Evolutionary conservation across 2,797 vertebrate genomes (phyloP), one percentile per base, ranked within the genome.

Genomic region (Tokudaia tokunoshimensis): DNA sequence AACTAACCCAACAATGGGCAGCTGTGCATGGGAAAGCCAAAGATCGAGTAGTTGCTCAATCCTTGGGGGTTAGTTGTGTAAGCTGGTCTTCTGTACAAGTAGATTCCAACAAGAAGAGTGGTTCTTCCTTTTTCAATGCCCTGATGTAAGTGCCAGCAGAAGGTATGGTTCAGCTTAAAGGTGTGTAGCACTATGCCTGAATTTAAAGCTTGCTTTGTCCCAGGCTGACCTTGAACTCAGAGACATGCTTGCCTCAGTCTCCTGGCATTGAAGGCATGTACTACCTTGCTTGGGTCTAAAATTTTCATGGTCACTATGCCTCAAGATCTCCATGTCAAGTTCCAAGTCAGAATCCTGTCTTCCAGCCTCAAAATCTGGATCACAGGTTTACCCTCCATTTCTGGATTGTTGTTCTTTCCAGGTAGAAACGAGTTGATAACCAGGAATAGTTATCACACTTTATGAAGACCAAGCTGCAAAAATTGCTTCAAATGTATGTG

Each of bases 111-210:
- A 70, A 19, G 15, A 70, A 7, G 34, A n/a, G 31, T n/a, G 14
- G 6, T 7, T n/a, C 65, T 70, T 70, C 14, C 13, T 70, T 17
- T 14, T 70, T 70, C 65, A n/a, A 3, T 70, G 31, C 3, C 31
- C 31, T 70, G 17, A n/a, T 70, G 34, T n/a, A n/a, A 6, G 67
- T 17, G n/a, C 34, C 67, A 70, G 34, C 34, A 70, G 34, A n/a
- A 70, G 14, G 6, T n/a, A 31, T 70, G 67, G 34, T 70, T 17
- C 34, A 70, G 14, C n/a, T 70, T 70, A n/a, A n/a, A n/a, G 67
- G 6, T 70, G 1, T n/a, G 65, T n/a, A n/a, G 7, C 31, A n/a
- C 31, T 34, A 67, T 0, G 0, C 31, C 31, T 19, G 15, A 4
- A 70, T 19, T 15, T 70, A 70, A 70, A 70, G n/a, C 15, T 19